Conservation (phyloP, 2,888 invertebrate genomes). For the Laspeyria flexula region DNA sequence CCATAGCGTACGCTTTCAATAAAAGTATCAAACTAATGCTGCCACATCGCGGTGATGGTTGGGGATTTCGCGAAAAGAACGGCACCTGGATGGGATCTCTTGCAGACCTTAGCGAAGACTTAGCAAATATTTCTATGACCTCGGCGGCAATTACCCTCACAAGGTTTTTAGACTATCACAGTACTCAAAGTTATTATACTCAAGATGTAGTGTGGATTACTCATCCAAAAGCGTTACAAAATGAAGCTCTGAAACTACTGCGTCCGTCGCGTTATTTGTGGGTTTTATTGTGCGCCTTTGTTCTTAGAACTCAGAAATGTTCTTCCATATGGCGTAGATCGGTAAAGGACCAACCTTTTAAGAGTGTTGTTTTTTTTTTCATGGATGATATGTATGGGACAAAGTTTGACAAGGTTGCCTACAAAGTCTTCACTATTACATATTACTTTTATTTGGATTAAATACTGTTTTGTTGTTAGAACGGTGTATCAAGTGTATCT, state of each 20-base stretch:
- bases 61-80: constrained; percentile 63
- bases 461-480: constrained; percentile 71
- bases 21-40: constrained; percentile 61
- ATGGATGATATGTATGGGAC: constrained; percentile 72
- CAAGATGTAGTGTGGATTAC: constrained; percentile 64
- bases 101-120: constrained; percentile 63
- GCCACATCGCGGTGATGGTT: constrained; percentile 61
- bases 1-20: constrained; percentile 63
- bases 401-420: constrained; percentile 59
- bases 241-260: constrained; percentile 66
- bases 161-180: constrained; percentile 62
- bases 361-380: constrained; percentile 58
- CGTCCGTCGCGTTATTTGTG: constrained; percentile 64
- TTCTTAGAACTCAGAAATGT: constrained; percentile 53
- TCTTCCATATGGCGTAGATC: constrained; percentile 29
- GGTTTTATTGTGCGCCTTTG: constrained; percentile 52
- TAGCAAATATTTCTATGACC: constrained; percentile 76
- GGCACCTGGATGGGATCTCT: constrained; percentile 74
- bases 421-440: constrained; percentile 53
- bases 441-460: constrained; percentile 65
- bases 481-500: constrained; percentile 72
- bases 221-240: constrained; percentile 56
- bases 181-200: constrained; percentile 59
- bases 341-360: constrained; percentile 31
- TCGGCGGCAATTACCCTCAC: constrained; percentile 64